Evolutionary conservation across 2,797 vertebrate species (phyloP).

Genomic region (Phataginus tricuspis): DNA sequence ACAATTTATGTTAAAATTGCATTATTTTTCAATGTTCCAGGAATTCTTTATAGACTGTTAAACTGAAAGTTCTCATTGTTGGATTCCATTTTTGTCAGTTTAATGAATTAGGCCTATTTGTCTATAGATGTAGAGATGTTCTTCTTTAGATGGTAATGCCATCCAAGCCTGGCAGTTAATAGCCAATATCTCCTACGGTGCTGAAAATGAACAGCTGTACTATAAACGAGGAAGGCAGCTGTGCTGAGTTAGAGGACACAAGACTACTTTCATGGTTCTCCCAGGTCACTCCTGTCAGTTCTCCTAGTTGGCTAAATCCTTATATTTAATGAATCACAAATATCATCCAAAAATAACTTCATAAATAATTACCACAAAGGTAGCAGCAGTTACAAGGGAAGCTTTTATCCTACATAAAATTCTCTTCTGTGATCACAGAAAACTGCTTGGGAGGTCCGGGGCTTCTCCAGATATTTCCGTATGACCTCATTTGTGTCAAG

Average conservation of each 20-base stretch:
- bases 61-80: not conserved
- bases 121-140: not conserved
- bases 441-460: conserved; percentile 65
- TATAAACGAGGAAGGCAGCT: not conserved
- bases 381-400: not conserved
- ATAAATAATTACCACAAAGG: conserved; percentile 59
- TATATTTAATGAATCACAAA: not conserved
- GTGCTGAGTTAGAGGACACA: not conserved
- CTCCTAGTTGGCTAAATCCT: not conserved
- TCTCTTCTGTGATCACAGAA: conserved; percentile 45
- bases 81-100: not conserved
- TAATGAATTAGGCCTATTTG: not conserved
- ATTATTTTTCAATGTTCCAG: not conserved
- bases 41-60: not conserved
- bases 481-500: conserved; percentile 55
- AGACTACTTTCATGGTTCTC: not conserved
- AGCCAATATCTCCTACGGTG: not conserved
- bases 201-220: not conserved
- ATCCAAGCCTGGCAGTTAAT: not conserved
- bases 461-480: conserved; percentile 17
- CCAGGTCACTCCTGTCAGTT: not conserved
- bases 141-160: not conserved
- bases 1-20: not conserved
- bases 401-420: not conserved
- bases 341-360: conserved; percentile 34